These are phyloP conservation scores for honey bee (Apis mellifera) DNA, from an alignment of 1,140 invertebrate species.

Conservation along the genomic window DNA sequence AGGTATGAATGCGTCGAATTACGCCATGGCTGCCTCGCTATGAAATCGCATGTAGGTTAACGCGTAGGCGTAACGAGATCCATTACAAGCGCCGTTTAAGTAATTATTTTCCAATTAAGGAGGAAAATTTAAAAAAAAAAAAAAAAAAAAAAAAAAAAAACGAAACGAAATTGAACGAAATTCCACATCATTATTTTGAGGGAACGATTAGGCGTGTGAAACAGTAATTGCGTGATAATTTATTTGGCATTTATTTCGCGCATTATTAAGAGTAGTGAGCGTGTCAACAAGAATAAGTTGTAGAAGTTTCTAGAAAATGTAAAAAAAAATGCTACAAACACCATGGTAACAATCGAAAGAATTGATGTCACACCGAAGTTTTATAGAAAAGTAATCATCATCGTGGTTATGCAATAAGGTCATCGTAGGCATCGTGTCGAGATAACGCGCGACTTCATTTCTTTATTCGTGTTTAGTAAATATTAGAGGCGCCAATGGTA, in stretches of 20 bases:
- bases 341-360: background rate
- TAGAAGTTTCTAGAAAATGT: too few relatives aligned
- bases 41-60: constrained; percentile 46
- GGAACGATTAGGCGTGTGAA: background rate
- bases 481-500: constrained; percentile 45
- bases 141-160: too few relatives aligned
- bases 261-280: too few relatives aligned
- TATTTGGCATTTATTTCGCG: background rate
- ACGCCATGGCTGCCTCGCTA: background rate
- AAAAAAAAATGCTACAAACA: background rate
- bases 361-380: background rate
- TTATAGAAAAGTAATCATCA: constrained; percentile 15
- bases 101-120: constrained; percentile 52
- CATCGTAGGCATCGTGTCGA: constrained; percentile 69
- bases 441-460: constrained; percentile 67
- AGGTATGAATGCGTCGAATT: background rate
- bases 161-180: constrained; percentile 18
- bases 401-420: constrained; percentile 70
- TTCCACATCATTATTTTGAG: background rate
- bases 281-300: too few relatives aligned
- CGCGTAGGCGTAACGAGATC: constrained; percentile 28
- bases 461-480: constrained; percentile 65
- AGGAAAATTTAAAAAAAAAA: constrained; percentile 24
- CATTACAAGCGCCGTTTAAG: constrained; percentile 42
- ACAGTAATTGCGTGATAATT: background rate